phyloP scores from a whole-genome alignment of 2,797 vertebrate species.

The Linurgus olivaceus region DNA sequence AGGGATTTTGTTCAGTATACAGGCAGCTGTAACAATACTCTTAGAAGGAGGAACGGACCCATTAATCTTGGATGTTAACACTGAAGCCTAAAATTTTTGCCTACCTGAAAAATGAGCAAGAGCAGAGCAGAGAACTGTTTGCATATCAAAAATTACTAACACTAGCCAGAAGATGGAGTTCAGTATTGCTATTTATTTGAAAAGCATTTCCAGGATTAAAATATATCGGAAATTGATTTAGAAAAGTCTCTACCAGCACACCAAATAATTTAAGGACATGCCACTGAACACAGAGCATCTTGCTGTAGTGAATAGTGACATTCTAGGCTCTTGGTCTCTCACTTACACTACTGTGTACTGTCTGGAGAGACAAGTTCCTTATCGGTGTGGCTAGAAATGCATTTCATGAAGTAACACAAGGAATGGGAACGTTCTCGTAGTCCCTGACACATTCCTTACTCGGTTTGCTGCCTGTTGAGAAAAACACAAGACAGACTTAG shows the following conservation, averaged over 20 bases:
- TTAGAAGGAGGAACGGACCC: background rate
- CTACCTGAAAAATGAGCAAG: background rate
- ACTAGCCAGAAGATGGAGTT: background rate
- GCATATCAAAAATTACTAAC: background rate
- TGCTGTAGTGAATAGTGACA: background rate
- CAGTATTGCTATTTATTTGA: background rate
- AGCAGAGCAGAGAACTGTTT: background rate
- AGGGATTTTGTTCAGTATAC: background rate
- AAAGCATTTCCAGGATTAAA: background rate
- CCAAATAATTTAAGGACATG: background rate
- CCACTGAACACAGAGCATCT: background rate
- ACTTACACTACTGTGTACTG: background rate
- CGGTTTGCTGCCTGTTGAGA: background rate
- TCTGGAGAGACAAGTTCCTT: background rate
- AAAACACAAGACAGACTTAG: background rate
- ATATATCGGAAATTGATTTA: background rate
- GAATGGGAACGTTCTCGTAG: background rate
- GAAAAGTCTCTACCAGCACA: background rate
- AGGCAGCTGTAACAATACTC: constrained; percentile 37
- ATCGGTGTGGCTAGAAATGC: background rate
- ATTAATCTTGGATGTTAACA: background rate
- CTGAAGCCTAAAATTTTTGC: background rate
- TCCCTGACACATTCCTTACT: background rate
- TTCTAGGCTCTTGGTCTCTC: background rate
- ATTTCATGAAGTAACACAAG: background rate